Evolutionary conservation across 2,888 invertebrate genomes (phyloP), one percentile per base, ranked within the genome.

Genomic region (Orthonevra nobilis): DNA sequence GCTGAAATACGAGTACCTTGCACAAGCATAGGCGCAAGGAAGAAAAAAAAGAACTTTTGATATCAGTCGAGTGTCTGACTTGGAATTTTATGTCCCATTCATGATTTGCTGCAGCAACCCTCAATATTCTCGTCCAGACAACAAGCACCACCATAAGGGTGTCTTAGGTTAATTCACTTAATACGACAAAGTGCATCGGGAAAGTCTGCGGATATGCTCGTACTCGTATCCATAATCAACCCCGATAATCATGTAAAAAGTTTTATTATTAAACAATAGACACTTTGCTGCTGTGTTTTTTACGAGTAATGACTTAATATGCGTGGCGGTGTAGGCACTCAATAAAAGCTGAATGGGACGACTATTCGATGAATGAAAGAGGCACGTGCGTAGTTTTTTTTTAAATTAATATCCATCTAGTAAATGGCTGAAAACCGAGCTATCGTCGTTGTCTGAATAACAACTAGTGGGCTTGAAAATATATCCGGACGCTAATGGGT

Each of bases 91-190:
- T 34, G 28, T 20, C 34, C 46, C 46, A 54, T 32, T 63, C 52
- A 54, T 12, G 46, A 44, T 5, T 50, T 60, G 42, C 6, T 61
- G 34, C 10, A 50, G 20, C 7, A 5, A 19, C 14, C 15, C 34
- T 36, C 48, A 38, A 7, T 23, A 3, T 23, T 23, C 23, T n/a
- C n/a, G n/a, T n/a, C n/a, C n/a, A 3, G 23, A 23, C 23, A 5
- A 3, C 5, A 23, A 5, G 23, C 3, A 40, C 7, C 50, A 20
- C 38, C 38, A 20, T 28, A 50, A 38, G 63, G 64, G 44, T 70
- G 52, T 44, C 42, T 58, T 32, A 60, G 64, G 77, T 72, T 66
- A 77, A 77, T 72, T 72, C 70, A 72, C 72, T 77, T 54, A 77
- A 44, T 44, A 42, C 44, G 40, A 54, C 28, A 48, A 66, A 66